A percentile compares a stretch with the other conserved stretches of the same genome.
Conservation (phyloP, 2,113 vertebrate species). For the Cyrtonyx montezumae region DNA sequence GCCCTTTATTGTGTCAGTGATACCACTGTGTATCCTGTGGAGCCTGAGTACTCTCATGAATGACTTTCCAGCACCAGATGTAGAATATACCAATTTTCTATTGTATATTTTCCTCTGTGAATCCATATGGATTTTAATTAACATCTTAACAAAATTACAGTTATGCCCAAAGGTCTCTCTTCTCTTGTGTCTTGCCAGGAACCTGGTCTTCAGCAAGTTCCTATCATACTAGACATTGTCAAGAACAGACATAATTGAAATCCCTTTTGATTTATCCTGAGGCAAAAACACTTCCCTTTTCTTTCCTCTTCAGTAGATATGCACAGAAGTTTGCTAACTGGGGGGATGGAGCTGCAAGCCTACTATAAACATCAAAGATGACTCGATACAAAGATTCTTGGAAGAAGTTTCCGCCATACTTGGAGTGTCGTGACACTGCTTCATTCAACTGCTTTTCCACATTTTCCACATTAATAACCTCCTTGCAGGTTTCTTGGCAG, state of each 20-base stretch:
- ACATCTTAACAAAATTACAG: slow-evolving; percentile 7
- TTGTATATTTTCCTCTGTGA: slow-evolving; percentile 5
- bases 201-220: slow-evolving; percentile 29
- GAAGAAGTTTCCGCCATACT: slow-evolving; percentile 58
- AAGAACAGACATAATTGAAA: slow-evolving; percentile 31
- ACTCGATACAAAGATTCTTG: slow-evolving; percentile 50
- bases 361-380: slow-evolving; percentile 60
- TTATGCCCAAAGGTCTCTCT: slow-evolving; percentile 17
- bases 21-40: not conserved
- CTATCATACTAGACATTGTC: not conserved
- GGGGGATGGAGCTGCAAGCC: slow-evolving; percentile 34
- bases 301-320: slow-evolving; percentile 2
- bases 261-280: slow-evolving; percentile 15
- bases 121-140: slow-evolving; percentile 62
- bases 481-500: slow-evolving; percentile 65
- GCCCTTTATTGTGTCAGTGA: slow-evolving; percentile 4
- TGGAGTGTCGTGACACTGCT: slow-evolving; percentile 40
- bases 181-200: not conserved
- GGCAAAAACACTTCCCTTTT: slow-evolving; percentile 9
- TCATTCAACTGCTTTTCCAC: slow-evolving; percentile 53
- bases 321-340: slow-evolving; percentile 51
- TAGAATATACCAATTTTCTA: slow-evolving; percentile 37
- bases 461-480: slow-evolving; percentile 62
- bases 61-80: slow-evolving; percentile 8
- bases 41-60: slow-evolving; percentile 15